Evolutionary conservation across 2,888 invertebrate species (phyloP).

Genomic region (Arctia plantaginis): DNA sequence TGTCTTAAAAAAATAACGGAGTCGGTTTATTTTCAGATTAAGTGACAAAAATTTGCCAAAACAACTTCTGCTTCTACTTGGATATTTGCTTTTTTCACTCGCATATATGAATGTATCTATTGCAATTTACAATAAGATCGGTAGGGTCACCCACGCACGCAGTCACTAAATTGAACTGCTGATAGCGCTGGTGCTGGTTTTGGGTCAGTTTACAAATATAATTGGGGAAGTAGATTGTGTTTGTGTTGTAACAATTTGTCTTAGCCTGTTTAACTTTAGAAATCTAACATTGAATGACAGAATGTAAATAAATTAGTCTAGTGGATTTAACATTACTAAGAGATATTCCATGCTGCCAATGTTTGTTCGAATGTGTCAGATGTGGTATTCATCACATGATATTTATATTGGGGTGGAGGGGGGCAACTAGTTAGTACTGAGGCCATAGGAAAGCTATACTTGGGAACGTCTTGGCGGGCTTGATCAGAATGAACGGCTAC

Average conservation of each 20-base stretch:
- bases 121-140: neutral
- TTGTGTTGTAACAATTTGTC: neutral
- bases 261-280: neutral
- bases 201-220: neutral
- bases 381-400: too few species aligned
- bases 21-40: too few species aligned
- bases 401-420: too few species aligned
- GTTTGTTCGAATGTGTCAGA: too few species aligned
- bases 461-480: neutral
- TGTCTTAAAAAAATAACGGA: too few species aligned
- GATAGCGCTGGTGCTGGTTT: slow-evolving; percentile 3
- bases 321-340: too few species aligned
- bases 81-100: neutral
- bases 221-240: neutral
- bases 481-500: neutral
- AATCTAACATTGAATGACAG: too few species aligned
- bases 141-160: slow-evolving; percentile 24
- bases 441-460: neutral
- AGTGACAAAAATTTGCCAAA: neutral
- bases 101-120: neutral
- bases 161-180: neutral
- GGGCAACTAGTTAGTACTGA: neutral
- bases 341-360: neutral
- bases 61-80: neutral
- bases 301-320: too few species aligned